A percentile compares a stretch with the other conserved stretches of the same genome.
These are phyloP conservation scores for Neotoxoptera formosana DNA, from an alignment of 1,140 invertebrate genomes.

Conservation along the genomic window DNA sequence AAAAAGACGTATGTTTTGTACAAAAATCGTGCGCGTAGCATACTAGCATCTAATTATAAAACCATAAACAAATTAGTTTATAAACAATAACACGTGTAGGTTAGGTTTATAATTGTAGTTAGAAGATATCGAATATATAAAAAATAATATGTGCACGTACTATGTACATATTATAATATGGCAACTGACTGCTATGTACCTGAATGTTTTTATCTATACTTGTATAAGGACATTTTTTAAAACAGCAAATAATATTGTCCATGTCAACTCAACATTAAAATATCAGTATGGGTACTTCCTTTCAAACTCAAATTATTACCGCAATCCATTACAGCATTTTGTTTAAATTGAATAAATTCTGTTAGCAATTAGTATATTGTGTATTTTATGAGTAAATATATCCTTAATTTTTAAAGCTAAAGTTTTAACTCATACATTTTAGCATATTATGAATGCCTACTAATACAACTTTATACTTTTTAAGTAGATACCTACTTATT, in stretches of 20 bases:
- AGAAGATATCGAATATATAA: background rate
- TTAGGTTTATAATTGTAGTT: background rate
- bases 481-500: background rate
- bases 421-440: background rate
- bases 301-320: background rate
- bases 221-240: background rate
- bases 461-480: background rate
- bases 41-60: too few relatives aligned
- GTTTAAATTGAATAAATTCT: background rate
- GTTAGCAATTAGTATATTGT: slow-evolving; percentile 1
- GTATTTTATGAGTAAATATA: background rate
- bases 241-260: background rate
- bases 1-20: background rate
- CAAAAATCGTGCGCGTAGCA: background rate
- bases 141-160: background rate
- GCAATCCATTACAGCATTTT: background rate
- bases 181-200: background rate
- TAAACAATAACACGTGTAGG: too few relatives aligned
- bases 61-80: too few relatives aligned
- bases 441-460: background rate
- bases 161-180: background rate
- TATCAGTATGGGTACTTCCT: background rate
- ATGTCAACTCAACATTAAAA: background rate
- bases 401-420: background rate
- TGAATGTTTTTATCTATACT: background rate